These are phyloP conservation scores for Oreochromis tanganicae DNA, from an alignment of 2,113 vertebrate species.

Conservation along the genomic window DNA sequence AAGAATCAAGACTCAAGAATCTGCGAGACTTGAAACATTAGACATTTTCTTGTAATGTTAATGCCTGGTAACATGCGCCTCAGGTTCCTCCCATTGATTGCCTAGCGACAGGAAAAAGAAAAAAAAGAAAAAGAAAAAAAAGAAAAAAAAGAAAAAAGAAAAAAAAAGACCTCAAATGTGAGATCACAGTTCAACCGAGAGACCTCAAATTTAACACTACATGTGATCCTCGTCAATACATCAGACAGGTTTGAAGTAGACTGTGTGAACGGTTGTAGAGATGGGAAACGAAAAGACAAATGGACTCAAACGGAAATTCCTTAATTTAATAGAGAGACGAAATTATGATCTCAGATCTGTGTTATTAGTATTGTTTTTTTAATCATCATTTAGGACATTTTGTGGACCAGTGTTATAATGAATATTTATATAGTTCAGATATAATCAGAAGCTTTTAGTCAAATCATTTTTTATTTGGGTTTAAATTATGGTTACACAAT, in stretches of 20 bases:
- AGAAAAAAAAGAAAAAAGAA: too few species aligned
- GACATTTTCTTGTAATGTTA: not conserved
- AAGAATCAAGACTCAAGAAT: not conserved
- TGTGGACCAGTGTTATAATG: not conserved
- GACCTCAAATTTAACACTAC: not conserved
- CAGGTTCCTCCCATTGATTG: not conserved
- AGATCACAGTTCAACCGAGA: not conserved
- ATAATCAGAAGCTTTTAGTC: not conserved
- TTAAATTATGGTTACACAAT: not conserved
- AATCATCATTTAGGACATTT: not conserved
- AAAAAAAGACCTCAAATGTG: not conserved
- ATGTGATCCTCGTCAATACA: rapidly evolving
- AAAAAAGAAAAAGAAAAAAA: too few species aligned
- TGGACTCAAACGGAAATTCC: not conserved
- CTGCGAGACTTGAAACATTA: not conserved
- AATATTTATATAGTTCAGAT: not conserved
- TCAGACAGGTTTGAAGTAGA: not conserved
- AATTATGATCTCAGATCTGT: not conserved
- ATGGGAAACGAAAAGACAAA: not conserved
- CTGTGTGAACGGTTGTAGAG: rapidly evolving
- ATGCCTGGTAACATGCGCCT: not conserved
- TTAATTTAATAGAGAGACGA: not conserved
- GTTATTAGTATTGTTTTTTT: not conserved
- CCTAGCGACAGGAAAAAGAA: not conserved
- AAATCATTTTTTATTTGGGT: not conserved